Conservation (phyloP, 2,797 vertebrate species). For the Paramormyrops hopkinsi region DNA sequence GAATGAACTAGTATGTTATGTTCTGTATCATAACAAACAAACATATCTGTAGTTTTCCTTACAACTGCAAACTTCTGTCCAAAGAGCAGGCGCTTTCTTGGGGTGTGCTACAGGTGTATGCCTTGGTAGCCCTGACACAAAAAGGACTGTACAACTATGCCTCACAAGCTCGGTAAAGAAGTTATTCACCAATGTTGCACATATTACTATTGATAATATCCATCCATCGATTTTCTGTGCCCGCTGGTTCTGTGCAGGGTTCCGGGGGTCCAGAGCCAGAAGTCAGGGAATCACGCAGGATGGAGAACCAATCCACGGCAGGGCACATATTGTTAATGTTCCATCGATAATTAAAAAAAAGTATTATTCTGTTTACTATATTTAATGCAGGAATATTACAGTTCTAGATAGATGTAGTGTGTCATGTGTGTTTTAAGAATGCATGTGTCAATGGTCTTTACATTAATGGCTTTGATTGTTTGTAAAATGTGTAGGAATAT, state of each 20-base stretch:
- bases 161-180: neutral
- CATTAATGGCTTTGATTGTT: neutral
- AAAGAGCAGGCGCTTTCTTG: neutral
- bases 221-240: neutral
- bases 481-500: neutral
- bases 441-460: neutral
- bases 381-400: neutral
- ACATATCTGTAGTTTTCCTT: neutral
- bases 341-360: neutral
- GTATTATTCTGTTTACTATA: neutral
- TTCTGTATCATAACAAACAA: neutral
- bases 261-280: too few species aligned
- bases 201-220: neutral
- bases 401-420: neutral
- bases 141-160: neutral
- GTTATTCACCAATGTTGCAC: neutral
- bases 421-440: neutral
- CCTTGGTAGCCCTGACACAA: neutral
- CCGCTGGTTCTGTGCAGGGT: too few species aligned
- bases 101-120: neutral
- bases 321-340: too few species aligned
- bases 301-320: too few species aligned
- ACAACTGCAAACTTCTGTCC: neutral
- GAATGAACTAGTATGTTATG: neutral
- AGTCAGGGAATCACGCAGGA: too few species aligned